Base-by-base conservation (phyloP, 2,888 invertebrate genomes). In the Neoascia interrupta region DNA sequence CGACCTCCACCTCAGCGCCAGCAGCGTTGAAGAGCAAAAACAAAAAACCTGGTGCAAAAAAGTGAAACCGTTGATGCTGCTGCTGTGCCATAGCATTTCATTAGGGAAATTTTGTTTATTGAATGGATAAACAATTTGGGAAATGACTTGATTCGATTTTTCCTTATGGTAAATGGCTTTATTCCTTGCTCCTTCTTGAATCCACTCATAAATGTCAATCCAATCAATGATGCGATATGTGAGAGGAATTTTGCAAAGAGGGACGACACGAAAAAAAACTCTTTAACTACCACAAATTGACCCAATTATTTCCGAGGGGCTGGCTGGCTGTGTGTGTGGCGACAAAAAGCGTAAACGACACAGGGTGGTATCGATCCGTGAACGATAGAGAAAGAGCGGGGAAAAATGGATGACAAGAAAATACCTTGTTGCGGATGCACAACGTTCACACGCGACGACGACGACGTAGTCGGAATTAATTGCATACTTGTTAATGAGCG, bases 91-190 rank as follows among this genome's bases (percentile, higher is more conserved):
- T 60, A 68, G 47, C 69, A 63, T 63, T 53, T 58, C 64, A 72
- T 73, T 58, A 66, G 53, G 64, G 54, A 53, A 54, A 79, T 66
- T 73, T 68, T 79, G 73, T 66, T 79, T 79, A 61, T 79, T 68
- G 60, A 51, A 68, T 56, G 61, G 79, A 76, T 63, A 76, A 76
- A 76, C 72, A 79, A 79, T 73, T 79, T 79, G 54, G 54, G 26
- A 68, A 79, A 79, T 66, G 72, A 56, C 76, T 76, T 76, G 72
- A 79, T 79, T 79, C 76, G 76, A 72, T 72, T 72, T 53, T 54
- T 61, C 53, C 51, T 58, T 18, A 37, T 41, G 41, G 49, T 60
- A 56, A 74, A 68, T 56, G 60, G 54, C 53, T 68, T 60, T 58
- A 43, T 51, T 31, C 26, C 26, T n/a, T n/a, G n/a, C 39, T 18